Conservation (phyloP, 2,797 vertebrate genomes). For the Semotilus atromaculatus region DNA sequence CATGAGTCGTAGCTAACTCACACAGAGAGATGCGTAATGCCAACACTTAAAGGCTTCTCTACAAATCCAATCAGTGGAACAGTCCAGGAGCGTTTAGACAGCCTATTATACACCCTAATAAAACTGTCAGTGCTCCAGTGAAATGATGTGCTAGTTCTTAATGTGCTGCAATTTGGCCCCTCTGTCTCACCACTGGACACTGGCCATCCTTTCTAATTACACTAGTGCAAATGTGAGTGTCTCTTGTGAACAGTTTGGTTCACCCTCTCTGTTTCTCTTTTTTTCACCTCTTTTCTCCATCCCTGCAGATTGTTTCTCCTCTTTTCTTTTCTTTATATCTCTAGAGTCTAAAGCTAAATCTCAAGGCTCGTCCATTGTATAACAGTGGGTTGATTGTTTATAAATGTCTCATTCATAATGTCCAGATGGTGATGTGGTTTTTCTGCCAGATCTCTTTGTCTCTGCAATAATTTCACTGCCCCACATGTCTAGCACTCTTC, state of each 20-base stretch:
- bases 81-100: constrained; percentile 47
- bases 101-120: constrained; percentile 52
- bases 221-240: constrained; percentile 38
- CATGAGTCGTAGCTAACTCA: not conserved
- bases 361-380: constrained; percentile 1
- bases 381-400: constrained; percentile 38
- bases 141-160: constrained; percentile 48
- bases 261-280: not conserved
- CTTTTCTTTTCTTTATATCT: constrained; percentile 2
- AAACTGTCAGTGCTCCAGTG: constrained; percentile 50
- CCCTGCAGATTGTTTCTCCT: not conserved
- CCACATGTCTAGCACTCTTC: constrained; percentile 41
- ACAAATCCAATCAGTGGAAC: constrained; percentile 35
- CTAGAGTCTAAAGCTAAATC: not conserved
- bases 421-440: constrained; percentile 50
- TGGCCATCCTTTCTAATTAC: constrained; percentile 48
- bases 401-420: constrained; percentile 48
- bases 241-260: constrained; percentile 33
- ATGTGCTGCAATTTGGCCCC: constrained; percentile 39
- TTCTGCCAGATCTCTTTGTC: constrained; percentile 45
- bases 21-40: constrained; percentile 5
- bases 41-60: constrained; percentile 27
- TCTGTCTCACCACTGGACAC: constrained; percentile 41
- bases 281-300: not conserved
- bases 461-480: constrained; percentile 35